These are phyloP conservation scores for cat (Felis catus) DNA, from an alignment of 2,113 vertebrate species.

Conservation along the genomic window F.catus_Fca126_mat1.0 CM031412.1:69064501-69065000, in stretches of 20 bases:
- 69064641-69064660: too few species aligned
- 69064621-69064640: too few species aligned
- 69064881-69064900: not conserved
- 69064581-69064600: too few species aligned
- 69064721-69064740: not conserved
- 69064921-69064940: not conserved
- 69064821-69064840: not conserved
- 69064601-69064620: too few species aligned
- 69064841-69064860: not conserved
- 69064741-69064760: not conserved
- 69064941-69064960: not conserved
- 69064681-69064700: not conserved
- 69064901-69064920: not conserved
- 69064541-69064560: too few species aligned
- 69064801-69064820: not conserved
- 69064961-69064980: not conserved
- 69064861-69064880: not conserved
- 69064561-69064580: too few species aligned
- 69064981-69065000: not conserved
- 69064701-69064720: not conserved
- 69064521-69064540: too few species aligned
- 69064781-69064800: not conserved
- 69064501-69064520: too few species aligned
- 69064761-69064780: not conserved
- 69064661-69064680: too few species aligned